Percentiles rank a stretch among this genome's conserved stretches.
Evolutionary conservation across 2,797 vertebrate species (phyloP).

Genomic region (Pelochelys cantorii): DNA sequence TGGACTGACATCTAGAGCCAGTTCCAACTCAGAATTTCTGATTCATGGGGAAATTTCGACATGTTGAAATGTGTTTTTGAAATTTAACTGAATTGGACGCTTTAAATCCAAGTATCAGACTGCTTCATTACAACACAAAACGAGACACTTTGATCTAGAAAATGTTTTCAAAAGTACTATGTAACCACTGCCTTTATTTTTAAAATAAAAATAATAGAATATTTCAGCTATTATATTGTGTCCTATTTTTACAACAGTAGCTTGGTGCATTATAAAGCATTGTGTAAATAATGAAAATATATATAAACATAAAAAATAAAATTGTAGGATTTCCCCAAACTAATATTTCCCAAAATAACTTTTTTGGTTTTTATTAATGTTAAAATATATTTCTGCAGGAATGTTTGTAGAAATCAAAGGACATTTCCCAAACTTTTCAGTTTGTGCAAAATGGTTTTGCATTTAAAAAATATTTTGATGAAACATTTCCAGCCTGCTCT

Average conservation of each 20-base stretch:
- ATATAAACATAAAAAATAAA: neutral
- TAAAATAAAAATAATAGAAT: neutral
- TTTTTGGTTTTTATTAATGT: neutral
- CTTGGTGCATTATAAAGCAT: neutral
- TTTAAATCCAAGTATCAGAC: neutral
- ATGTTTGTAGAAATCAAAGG: neutral
- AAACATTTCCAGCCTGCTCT: neutral
- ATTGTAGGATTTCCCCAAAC: neutral
- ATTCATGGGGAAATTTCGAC: neutral
- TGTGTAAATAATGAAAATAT: neutral
- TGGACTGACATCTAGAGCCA: neutral
- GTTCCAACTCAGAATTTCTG: neutral
- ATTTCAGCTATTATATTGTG: neutral
- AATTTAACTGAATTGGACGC: neutral
- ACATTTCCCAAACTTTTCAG: neutral
- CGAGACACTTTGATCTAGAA: neutral
- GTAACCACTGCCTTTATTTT: neutral
- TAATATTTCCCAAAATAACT: neutral
- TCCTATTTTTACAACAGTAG: neutral
- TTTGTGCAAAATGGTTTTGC: neutral
- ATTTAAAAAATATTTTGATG: neutral
- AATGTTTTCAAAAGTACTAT: neutral
- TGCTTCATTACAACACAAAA: neutral
- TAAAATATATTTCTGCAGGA: neutral
- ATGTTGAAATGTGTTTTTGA: neutral